Base-by-base conservation (phyloP, 2,888 invertebrate species). In the Stenoptilia bipunctidactyla region DNA sequence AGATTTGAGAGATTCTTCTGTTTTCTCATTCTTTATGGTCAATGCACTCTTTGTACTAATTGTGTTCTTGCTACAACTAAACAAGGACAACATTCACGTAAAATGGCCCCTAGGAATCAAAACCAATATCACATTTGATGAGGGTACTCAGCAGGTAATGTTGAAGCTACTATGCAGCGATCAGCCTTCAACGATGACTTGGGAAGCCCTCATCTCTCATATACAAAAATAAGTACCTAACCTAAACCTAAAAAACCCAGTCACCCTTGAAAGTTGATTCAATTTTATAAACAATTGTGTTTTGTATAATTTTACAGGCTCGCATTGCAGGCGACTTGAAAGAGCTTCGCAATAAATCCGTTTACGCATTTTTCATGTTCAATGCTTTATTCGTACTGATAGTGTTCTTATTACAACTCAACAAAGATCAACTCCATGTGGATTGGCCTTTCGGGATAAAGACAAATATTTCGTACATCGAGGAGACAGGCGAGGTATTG, bases 381-480 rank as follows among this genome's bases (percentile, higher is more conserved):
- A 99, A 98, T 90, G 95, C 97, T 82, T 91, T 98, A 73, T 98
- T 98, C 91, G 96, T 98, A 77, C 91, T 98, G 87, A 94, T 97
- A 85, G 97, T 98, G 71, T 96, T 98, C 87, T 92, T 98, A 84
- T 92, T 99, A 77, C 98, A 98, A 91, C 90, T 98, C 85, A 97
- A 98, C 88, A 97, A 97, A 91, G 96, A 97, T 88, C 94, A 94
- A 86, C 90, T 98, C 77, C 96, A 97, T 87, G 92, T 97, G 85
- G 90, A 95, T 86, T 97, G 97, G 97, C 97, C 97, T 72, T 89
- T 96, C 72, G 95, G 95, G 76, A 92, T 94, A 84, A 93, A 92
- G 88, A 94, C 94, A 80, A 96, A 96, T 87, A 93, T 96, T 84
- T 96, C 96, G 61, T 93, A 91, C 89, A 88, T 91, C 85, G 94